Conservation (phyloP, 2,797 vertebrate genomes). For the Huso huso region DNA sequence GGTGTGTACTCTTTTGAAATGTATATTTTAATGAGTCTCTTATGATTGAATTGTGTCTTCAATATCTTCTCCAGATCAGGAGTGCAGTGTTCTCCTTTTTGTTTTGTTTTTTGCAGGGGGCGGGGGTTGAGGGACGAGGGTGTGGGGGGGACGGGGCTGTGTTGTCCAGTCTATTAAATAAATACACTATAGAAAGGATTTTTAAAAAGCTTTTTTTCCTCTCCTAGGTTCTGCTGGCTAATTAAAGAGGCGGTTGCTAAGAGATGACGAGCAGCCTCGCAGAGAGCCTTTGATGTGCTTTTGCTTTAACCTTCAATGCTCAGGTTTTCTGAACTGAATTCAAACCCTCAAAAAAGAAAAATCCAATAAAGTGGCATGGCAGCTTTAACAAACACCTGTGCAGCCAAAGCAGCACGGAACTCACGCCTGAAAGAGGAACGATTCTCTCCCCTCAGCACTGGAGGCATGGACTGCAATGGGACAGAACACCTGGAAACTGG, state of each 20-base stretch:
- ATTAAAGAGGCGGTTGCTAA: conserved; percentile 67
- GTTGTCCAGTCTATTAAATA: neutral
- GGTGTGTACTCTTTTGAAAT: neutral
- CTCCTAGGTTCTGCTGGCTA: conserved; percentile 46
- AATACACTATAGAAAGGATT: conserved; percentile 11
- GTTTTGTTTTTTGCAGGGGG: neutral
- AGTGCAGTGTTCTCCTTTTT: neutral
- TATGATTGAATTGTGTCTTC: too few relatives aligned
- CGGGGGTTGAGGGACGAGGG: neutral
- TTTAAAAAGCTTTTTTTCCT: conserved; percentile 33
- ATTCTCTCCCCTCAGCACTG: conserved; percentile 10
- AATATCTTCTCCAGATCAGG: neutral
- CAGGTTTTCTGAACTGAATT: conserved; percentile 32
- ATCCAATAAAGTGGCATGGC: conserved; percentile 44
- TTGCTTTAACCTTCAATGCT: conserved; percentile 34
- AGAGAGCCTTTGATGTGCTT: conserved; percentile 44
- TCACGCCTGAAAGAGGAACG: conserved; percentile 14
- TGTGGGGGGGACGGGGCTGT: neutral
- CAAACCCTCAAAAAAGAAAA: neutral
- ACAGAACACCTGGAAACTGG: conserved; percentile 16
- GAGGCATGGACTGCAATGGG: conserved; percentile 16
- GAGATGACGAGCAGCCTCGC: conserved; percentile 47
- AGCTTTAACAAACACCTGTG: conserved; percentile 30
- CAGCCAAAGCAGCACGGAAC: conserved; percentile 23
- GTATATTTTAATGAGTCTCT: neutral